These are phyloP conservation scores for Tupaia chinensis DNA, from an alignment of 2,113 vertebrate genomes.

Conservation along the genomic window DNA sequence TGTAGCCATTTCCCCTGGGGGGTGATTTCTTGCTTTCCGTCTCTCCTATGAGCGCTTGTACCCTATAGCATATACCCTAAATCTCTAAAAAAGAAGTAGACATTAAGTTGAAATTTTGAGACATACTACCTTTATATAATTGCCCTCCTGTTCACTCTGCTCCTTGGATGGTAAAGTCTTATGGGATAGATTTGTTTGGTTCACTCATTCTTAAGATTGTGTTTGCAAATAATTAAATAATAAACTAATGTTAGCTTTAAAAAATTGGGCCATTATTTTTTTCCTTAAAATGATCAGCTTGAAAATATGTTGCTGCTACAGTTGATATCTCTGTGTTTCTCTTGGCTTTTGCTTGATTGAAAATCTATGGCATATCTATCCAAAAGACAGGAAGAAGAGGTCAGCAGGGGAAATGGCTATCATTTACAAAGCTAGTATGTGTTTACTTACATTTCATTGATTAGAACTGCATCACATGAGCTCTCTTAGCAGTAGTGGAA, in stretches of 20 bases:
- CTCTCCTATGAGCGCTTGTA: too few species aligned
- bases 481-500: neutral
- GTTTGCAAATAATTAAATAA: constrained; percentile 40
- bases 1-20: too few species aligned
- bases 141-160: neutral
- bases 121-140: neutral
- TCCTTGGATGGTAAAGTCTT: neutral
- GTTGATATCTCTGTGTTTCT: neutral
- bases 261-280: neutral
- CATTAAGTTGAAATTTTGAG: constrained; percentile 34
- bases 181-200: neutral
- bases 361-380: neutral
- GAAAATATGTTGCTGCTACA: neutral
- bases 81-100: neutral
- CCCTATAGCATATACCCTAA: too few species aligned
- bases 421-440: neutral
- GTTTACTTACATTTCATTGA: neutral
- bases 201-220: neutral
- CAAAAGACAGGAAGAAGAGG: constrained; percentile 11
- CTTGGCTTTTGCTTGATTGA: constrained; percentile 22
- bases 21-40: too few species aligned
- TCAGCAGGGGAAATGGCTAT: neutral
- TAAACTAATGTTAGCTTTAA: constrained; percentile 35
- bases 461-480: neutral
- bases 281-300: constrained; percentile 16